Conservation (phyloP, 53 echinoderm and acorn worm genomes). For the Holothuria leucospilota region DNA sequence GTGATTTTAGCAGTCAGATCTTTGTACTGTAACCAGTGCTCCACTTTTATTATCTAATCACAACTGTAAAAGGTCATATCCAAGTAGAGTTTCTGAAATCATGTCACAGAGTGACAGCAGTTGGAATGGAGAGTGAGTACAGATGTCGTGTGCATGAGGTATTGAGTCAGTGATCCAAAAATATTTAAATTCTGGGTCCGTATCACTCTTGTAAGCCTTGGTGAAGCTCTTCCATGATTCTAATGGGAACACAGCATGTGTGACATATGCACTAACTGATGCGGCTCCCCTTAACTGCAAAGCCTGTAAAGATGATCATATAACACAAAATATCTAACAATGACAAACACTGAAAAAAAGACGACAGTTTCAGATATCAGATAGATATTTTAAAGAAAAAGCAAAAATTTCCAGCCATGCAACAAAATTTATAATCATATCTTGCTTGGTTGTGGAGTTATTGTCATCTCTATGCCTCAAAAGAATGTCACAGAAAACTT, state of each 20-base stretch:
- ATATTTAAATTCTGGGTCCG: conserved; percentile 61
- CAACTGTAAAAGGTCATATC: conserved; percentile 83
- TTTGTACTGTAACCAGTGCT: no score
- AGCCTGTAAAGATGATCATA: conserved; percentile 53
- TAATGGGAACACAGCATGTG: conserved; percentile 93
- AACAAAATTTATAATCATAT: no score
- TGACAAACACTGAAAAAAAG: no score
- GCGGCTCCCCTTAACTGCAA: conserved; percentile 68
- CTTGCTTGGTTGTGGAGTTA: no score
- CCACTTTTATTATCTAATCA: neutral
- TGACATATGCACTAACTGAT: conserved; percentile 92
- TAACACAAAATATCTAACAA: neutral
- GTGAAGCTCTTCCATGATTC: conserved; percentile 89
- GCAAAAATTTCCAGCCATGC: neutral
- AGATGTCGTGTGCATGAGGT: conserved; percentile 84
- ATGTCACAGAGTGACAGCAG: conserved; percentile 85
- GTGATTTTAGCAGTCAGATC: no score
- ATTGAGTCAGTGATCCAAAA: conserved; percentile 98
- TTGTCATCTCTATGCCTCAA: no score
- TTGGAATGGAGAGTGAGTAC: conserved; percentile 85
- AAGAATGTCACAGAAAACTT: no score
- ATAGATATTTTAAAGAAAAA: no score
- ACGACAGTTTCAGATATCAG: no score
- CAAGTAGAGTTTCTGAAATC: conserved; percentile 82
- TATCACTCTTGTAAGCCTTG: neutral